Evolutionary conservation across 2,888 invertebrate genomes (phyloP), one percentile per base, ranked within the genome.

Genomic region (Meandrusa payeni): DNA sequence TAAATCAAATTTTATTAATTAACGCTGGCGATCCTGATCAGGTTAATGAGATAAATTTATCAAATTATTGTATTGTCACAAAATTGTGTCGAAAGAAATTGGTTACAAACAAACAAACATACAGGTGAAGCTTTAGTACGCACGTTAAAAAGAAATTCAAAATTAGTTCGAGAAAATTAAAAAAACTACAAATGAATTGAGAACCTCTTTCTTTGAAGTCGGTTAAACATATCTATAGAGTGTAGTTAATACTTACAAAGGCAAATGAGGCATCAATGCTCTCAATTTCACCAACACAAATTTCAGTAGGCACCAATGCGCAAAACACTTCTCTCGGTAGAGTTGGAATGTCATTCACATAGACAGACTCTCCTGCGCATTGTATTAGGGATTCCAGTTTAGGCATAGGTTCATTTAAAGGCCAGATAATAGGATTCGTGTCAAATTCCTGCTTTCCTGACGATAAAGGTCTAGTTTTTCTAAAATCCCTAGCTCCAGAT

Each of bases 331-430:
- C 93, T 59, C 91, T 90, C 0, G 86, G 80, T 9, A 76, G 63
- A 1, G 82, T 75, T 2, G 89, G 89, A 19, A 90, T 64, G 59
- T 94, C 94, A 57, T 91, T 91, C 0, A 90, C 76, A 64, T 91
- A 94, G 52, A 88, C 73, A 0, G 91, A 91, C 68, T 93, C 93
- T 0, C 94, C 94, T 33, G 91, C 83, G 54, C 89, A 89, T 70
- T 92, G 92, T 39, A 88, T 69, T 17, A 89, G 58, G 0, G 91
- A 89, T 54, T 92, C 92, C 5, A 91, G 47, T 68, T 93, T 94
- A 0, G 90, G 88, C 51, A 93, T 74, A 0, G 93, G 91, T 61
- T 93, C 83, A 43, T 88, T 91, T 7, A 93, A 52, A 0, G 94
- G 93, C 90, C 92, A 93, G 39, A 90, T 63, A 3, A 83, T 70